Percentiles rank a stretch among this genome's conserved stretches.
These are phyloP conservation scores for Taxidea taxus DNA, from an alignment of 2,113 vertebrate species.

Conservation along the genomic window DNA sequence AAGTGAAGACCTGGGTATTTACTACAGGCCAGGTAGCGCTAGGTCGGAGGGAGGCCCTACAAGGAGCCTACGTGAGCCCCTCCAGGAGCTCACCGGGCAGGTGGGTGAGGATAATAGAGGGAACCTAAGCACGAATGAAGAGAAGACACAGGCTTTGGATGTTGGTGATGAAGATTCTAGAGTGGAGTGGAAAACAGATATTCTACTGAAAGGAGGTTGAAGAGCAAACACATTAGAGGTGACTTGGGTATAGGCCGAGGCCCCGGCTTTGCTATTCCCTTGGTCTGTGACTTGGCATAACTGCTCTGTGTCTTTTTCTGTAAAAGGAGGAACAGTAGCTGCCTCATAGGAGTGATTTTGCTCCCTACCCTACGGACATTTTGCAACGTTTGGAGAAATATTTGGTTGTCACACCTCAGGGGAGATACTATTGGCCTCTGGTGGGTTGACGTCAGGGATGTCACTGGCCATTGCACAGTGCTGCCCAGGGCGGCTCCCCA, in stretches of 20 bases:
- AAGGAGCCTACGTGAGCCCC: neutral
- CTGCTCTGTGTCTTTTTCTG: neutral
- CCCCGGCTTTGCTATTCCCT: neutral
- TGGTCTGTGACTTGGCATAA: neutral
- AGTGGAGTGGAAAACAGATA: neutral
- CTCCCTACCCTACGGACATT: neutral
- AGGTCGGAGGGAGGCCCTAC: neutral
- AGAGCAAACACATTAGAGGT: neutral
- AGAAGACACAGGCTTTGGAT: neutral
- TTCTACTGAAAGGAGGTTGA: neutral
- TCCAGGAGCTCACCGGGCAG: neutral
- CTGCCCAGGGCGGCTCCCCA: neutral
- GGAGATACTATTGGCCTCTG: neutral
- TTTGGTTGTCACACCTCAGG: neutral
- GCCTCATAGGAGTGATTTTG: neutral
- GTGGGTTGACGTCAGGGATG: neutral
- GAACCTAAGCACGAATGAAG: neutral
- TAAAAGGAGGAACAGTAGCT: constrained; percentile 12
- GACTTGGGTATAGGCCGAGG: neutral
- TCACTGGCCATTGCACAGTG: neutral
- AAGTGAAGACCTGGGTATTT: neutral
- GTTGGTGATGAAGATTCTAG: neutral
- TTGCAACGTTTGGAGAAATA: neutral
- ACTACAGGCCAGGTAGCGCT: neutral
- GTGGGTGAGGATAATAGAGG: neutral